Base-by-base conservation (phyloP, 2,113 vertebrate genomes). In the Bufo gargarizans region DNA sequence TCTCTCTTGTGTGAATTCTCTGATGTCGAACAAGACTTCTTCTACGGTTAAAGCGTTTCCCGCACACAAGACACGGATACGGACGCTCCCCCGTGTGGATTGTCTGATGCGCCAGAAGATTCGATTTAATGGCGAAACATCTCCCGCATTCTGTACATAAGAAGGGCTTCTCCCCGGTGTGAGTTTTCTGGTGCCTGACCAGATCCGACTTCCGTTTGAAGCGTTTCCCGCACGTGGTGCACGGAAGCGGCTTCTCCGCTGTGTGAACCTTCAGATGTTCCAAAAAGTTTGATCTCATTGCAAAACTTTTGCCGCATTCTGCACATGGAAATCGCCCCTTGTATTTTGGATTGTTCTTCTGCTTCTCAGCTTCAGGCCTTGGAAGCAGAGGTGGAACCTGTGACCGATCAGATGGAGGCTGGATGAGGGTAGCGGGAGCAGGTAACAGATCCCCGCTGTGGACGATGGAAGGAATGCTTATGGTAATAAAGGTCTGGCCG, bases 231-330 rank as follows among this genome's bases (percentile, higher is more conserved):
- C 72, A 76, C 7, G 10, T 0, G 0, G 72, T 49, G 11, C 72
- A 76, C 0, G 72, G 20, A 0, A 76, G 72, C 2, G 72, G 72
- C 17, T 76, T 76, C 72, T 76, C 72, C 72, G 12, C 47, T 10
- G 72, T 50, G 72, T 76, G 45, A 49, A 76, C 72, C 20, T 76
- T 76, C 45, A 76, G 72, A 76, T 76, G 72, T 76, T 76, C 72
- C 4, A 76, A 0, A 50, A 76, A 76, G 72, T 76, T 76, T 50
- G 72, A 76, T 76, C 72, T 76, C 72, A 76, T 76, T 0, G 72
- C 47, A 50, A 76, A 76, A 20, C 72, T 20, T 76, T 76, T 76
- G 20, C 72, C 72, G 11, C 72, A 76, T 49, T 76, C 72, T 20
- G 16, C 17, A 19, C 72, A 76, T 19, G 72, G 45, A 76, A 76